Base-by-base conservation (phyloP, 1,140 invertebrate genomes). In the Drosophila ficusphila region DNA sequence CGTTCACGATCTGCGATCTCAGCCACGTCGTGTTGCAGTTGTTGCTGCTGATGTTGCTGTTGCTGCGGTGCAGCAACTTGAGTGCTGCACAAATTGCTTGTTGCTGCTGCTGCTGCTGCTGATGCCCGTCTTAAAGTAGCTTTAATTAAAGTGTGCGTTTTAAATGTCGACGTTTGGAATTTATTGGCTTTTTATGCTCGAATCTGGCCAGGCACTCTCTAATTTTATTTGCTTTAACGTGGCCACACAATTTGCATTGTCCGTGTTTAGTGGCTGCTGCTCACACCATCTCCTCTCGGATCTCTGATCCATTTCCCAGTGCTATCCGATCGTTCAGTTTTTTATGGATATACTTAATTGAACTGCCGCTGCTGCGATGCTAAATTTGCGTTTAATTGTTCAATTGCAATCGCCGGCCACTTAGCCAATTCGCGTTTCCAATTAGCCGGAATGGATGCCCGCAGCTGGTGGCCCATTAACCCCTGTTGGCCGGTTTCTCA, bases 141-240 rank as follows among this genome's bases (percentile, higher is more conserved):
- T 83, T 77, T 83, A 83, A 83, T 83, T 83, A 83, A 83, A 83
- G 79, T 78, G 79, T 83, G 79, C 79, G 79, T 81, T 76, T 76
- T 73, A 82, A 76, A 76, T 76, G 78, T 82, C 70, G 69, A 52
- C 74, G 61, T 77, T 74, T 44, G 73, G 57, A 75, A 83, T 83
- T 83, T 78, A 83, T 83, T 83, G 57, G 49, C 46, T 75, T 82
- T 77, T 74, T 77, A 76, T 81, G 64, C 68, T 48, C 11, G 34
- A n/a, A 44, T 36, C 70, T 62, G 14, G 31, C 64, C 11, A 18
- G 49, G 19, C 65, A 47, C 54, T 72, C 56, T 52, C 67, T 47
- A 73, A 72, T 71, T 72, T 56, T 58, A 72, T 72, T 69, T 72
- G 67, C 25, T 41, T 58, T 65, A 48, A 65, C 53, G 42, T 64